A percentile compares a stretch with the other conserved stretches of the same genome.
Evolutionary conservation across 2,113 vertebrate genomes (phyloP).

Genomic region (Plecturocebus donacophilus): DNA sequence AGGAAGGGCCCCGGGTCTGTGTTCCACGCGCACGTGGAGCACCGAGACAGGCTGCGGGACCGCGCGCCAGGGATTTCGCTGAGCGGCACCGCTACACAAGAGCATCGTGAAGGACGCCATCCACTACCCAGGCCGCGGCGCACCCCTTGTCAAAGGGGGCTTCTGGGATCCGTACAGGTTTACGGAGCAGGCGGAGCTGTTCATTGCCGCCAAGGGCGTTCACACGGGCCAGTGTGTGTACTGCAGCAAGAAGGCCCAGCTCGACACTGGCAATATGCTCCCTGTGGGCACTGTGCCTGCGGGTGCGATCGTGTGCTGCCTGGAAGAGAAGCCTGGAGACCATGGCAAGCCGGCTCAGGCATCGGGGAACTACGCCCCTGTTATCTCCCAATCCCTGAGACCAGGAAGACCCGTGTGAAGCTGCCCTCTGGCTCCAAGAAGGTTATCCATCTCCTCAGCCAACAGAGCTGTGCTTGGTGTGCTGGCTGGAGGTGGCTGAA

Average conservation of each 20-base stretch:
- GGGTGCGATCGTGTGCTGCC: conserved; percentile 96
- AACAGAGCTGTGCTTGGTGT: conserved; percentile 98
- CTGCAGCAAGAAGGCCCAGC: conserved; percentile 86
- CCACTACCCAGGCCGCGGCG: too few species aligned
- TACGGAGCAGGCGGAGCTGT: too few species aligned
- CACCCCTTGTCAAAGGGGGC: too few species aligned
- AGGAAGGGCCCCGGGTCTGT: too few species aligned
- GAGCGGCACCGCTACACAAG: too few species aligned
- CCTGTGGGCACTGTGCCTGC: conserved; percentile 98
- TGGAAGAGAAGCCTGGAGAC: conserved; percentile 98
- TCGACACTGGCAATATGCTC: conserved; percentile 98
- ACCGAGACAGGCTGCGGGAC: too few species aligned
- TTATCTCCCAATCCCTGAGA: conserved; percentile 99
- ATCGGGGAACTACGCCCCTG: conserved; percentile 97
- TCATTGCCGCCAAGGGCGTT: too few species aligned
- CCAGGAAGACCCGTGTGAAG: conserved; percentile 97
- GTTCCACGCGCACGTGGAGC: too few species aligned
- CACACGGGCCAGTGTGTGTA: too few species aligned
- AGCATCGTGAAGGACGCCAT: too few species aligned
- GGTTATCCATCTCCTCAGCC: conserved; percentile 92
- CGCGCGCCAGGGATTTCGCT: too few species aligned
- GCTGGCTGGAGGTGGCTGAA: conserved; percentile 96
- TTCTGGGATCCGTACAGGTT: too few species aligned
- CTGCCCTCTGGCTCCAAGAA: conserved; percentile 98
- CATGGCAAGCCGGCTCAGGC: conserved; percentile 96